These are phyloP conservation scores for Girardinus metallicus DNA, from an alignment of 2,797 vertebrate species.

Conservation along the genomic window DNA sequence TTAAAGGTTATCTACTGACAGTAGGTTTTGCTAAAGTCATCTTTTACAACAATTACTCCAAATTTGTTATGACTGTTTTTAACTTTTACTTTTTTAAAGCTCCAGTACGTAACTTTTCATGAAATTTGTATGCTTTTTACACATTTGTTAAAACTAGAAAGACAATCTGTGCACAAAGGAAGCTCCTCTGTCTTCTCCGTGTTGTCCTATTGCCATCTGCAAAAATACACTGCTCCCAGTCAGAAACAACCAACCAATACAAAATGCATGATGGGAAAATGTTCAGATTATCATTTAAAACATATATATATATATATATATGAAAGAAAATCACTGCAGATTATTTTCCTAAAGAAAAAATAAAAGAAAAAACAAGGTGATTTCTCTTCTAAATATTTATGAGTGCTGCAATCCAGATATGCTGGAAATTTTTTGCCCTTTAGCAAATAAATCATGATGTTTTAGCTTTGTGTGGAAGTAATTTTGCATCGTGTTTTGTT, in stretches of 20 bases:
- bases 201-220: too few relatives aligned
- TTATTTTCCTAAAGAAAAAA: background rate
- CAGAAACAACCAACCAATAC: too few relatives aligned
- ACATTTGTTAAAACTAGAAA: too few relatives aligned
- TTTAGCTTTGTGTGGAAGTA: background rate
- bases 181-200: too few relatives aligned
- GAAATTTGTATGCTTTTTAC: too few relatives aligned
- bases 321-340: slow-evolving; percentile 8
- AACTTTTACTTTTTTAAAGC: background rate
- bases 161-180: too few relatives aligned
- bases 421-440: background rate
- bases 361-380: too few relatives aligned
- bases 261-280: too few relatives aligned
- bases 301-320: too few relatives aligned
- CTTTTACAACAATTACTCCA: background rate
- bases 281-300: too few relatives aligned
- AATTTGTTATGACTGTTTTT: background rate
- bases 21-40: background rate
- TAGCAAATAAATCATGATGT: background rate
- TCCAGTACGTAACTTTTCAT: too few relatives aligned
- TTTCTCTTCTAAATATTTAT: background rate
- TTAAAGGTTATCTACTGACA: background rate
- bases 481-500: background rate
- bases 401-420: background rate
- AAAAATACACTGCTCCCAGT: too few relatives aligned